Conservation (phyloP, 2,113 vertebrate genomes). For the Phrynosoma blainvillii region DNA sequence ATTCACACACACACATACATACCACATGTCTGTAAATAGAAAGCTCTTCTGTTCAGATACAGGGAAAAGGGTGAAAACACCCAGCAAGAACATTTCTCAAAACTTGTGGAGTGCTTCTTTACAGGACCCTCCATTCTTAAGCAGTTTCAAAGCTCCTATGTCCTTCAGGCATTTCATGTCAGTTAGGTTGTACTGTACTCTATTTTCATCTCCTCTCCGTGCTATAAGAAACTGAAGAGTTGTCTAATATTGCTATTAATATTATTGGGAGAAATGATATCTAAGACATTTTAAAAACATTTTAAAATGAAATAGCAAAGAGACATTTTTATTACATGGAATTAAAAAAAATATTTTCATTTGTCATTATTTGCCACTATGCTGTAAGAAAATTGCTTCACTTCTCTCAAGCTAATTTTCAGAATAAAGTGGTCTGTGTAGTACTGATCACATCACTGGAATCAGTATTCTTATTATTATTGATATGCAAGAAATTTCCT, state of each 20-base stretch:
- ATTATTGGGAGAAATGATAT: background rate
- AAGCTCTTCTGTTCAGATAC: background rate
- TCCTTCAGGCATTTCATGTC: background rate
- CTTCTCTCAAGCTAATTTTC: background rate
- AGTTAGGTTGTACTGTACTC: background rate
- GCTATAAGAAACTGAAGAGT: background rate
- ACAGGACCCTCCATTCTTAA: background rate
- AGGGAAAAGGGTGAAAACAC: background rate
- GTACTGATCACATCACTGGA: background rate
- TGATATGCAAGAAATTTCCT: slow-evolving; percentile 6
- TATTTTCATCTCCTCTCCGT: background rate
- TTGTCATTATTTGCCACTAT: background rate
- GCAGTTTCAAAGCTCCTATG: background rate
- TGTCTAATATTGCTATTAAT: background rate
- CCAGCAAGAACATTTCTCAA: background rate
- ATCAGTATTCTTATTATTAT: slow-evolving; percentile 2
- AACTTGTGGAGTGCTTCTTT: background rate
- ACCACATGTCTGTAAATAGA: background rate
- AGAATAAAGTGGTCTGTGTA: background rate
- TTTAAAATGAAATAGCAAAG: background rate
- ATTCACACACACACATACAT: background rate
- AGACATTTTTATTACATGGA: background rate
- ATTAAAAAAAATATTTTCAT: background rate
- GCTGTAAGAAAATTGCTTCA: background rate
- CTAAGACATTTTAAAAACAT: background rate